phyloP scores from a whole-genome alignment of 2,888 invertebrate genomes.

The Nesidiocoris tenuis region DNA sequence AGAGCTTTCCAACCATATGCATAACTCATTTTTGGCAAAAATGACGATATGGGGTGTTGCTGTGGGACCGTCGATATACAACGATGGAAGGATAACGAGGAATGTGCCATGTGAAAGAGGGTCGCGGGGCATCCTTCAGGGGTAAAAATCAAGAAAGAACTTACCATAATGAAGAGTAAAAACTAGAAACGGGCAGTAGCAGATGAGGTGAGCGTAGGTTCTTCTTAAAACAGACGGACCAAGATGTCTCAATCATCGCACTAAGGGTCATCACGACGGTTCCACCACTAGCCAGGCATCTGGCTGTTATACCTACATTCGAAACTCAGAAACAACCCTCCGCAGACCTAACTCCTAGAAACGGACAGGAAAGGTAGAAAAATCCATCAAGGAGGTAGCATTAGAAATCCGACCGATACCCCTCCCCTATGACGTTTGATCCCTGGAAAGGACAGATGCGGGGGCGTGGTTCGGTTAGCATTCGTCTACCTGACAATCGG shows the following conservation, averaged over 20 bases:
- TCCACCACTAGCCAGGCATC: not conserved
- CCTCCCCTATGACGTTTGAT: not conserved
- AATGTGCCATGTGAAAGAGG: too few relatives aligned
- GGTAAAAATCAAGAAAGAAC: too few relatives aligned
- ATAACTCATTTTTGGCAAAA: too few relatives aligned
- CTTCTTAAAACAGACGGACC: constrained; percentile 8
- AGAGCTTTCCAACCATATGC: too few relatives aligned
- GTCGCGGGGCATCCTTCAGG: too few relatives aligned
- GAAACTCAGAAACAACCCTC: not conserved
- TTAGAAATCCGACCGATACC: not conserved
- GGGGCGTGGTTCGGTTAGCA: constrained; percentile 28
- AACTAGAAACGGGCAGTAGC: not conserved
- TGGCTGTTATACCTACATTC: not conserved
- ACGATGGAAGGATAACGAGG: too few relatives aligned
- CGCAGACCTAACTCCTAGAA: not conserved
- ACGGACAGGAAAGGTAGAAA: not conserved
- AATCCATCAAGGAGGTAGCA: not conserved
- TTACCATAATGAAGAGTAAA: not conserved
- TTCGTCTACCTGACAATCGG: constrained; percentile 14
- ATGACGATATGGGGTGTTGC: too few relatives aligned
- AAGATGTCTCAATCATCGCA: constrained; percentile 31
- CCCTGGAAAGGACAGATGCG: constrained; percentile 25
- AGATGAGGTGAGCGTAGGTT: not conserved
- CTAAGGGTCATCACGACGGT: not conserved
- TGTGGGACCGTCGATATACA: too few relatives aligned